Conservation (phyloP, 2,888 invertebrate genomes). For the Periphyllus acericola region DNA sequence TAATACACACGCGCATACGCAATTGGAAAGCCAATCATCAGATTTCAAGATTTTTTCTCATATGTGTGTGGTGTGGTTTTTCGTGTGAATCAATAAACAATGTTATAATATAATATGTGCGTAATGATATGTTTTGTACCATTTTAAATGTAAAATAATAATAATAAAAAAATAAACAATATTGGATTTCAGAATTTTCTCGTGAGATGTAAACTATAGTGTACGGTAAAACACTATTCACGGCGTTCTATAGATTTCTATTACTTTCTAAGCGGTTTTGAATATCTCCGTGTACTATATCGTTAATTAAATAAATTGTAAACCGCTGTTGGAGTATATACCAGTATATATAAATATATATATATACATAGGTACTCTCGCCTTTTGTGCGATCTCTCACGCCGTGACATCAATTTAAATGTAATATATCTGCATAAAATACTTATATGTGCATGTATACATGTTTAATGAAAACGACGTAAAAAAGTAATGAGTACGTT, state of each 20-base stretch:
- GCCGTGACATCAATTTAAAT: background rate
- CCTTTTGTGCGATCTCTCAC: background rate
- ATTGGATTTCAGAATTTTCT: slow-evolving; percentile 26
- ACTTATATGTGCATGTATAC: too few species aligned
- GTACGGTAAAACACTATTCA: background rate
- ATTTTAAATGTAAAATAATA: slow-evolving; percentile 21
- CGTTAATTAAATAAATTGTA: background rate
- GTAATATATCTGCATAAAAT: background rate
- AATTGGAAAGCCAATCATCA: slow-evolving; percentile 46
- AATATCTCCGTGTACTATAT: background rate
- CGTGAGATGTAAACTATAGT: background rate
- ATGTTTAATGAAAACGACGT: background rate
- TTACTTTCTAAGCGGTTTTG: slow-evolving; percentile 9
- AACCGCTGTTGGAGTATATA: background rate
- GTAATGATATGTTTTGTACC: slow-evolving; percentile 13
- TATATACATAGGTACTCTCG: too few species aligned
- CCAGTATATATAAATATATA: too few species aligned
- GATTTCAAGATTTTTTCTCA: slow-evolving; percentile 20
- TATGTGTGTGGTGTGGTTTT: slow-evolving; percentile 8
- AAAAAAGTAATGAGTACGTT: background rate
- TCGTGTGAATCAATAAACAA: slow-evolving; percentile 47
- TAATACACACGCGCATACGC: too few species aligned
- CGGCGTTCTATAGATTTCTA: background rate
- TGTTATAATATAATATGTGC: background rate
- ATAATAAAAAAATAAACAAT: background rate